phyloP scores from a whole-genome alignment of 2,113 vertebrate genomes.

The Macquaria ambigua region DNA sequence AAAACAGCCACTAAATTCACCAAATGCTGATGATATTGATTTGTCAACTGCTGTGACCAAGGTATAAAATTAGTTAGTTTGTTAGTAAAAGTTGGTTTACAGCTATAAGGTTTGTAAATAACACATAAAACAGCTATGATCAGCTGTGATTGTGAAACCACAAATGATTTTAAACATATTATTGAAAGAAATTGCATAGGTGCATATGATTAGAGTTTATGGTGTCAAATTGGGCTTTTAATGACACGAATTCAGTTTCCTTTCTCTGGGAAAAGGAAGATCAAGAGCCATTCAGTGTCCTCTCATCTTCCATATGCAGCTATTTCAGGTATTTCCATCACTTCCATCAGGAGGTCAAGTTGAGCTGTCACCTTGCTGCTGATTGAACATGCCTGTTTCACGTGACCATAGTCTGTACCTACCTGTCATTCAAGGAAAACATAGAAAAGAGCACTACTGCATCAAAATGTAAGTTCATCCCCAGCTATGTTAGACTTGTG shows the following conservation, averaged over 20 bases:
- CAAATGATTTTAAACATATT: too few species aligned
- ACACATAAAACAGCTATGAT: not conserved
- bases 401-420: not conserved
- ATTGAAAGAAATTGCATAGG: not conserved
- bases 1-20: too few species aligned
- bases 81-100: not conserved
- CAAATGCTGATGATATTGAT: not conserved
- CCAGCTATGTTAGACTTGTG: not conserved
- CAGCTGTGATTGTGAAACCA: not conserved
- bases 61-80: not conserved
- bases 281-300: too few species aligned
- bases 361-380: not conserved
- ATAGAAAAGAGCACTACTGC: too few species aligned
- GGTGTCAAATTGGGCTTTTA: not conserved
- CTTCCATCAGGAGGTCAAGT: not conserved
- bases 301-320: not conserved
- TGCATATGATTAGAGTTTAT: not conserved
- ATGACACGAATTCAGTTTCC: not conserved
- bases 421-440: constrained; percentile 18
- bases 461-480: not conserved
- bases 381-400: not conserved
- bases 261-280: not conserved
- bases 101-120: not conserved
- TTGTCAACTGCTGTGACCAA: not conserved
- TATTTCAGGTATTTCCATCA: not conserved